Percentiles rank a stretch among this genome's conserved stretches.
Conservation (phyloP, 1,140 invertebrate species). For the Streblospio benedicti region DNA sequence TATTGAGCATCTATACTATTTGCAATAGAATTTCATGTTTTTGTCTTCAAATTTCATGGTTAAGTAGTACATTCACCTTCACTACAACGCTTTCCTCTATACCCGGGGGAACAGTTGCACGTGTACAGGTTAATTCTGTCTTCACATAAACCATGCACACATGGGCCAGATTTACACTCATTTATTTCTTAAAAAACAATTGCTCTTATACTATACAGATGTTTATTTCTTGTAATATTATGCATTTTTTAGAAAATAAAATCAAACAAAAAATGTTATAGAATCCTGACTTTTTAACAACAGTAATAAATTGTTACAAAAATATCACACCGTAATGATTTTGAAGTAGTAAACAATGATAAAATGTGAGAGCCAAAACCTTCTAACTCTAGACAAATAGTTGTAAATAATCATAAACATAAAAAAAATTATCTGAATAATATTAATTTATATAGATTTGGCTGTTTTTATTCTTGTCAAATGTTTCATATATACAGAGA, state of each 20-base stretch:
- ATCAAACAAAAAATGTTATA: neutral
- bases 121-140: neutral
- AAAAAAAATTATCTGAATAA: too few relatives aligned
- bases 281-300: neutral
- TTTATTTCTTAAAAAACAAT: neutral
- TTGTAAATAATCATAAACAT: too few relatives aligned
- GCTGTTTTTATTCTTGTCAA: too few relatives aligned
- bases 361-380: too few relatives aligned
- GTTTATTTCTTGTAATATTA: neutral
- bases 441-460: too few relatives aligned
- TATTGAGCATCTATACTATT: too few relatives aligned
- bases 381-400: too few relatives aligned
- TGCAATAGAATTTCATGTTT: too few relatives aligned
- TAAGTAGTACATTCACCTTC: neutral
- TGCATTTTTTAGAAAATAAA: neutral
- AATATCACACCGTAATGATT: neutral
- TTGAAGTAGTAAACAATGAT: neutral
- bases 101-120: neutral
- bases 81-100: neutral
- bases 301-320: neutral
- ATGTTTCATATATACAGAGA: too few relatives aligned
- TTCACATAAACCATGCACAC: neutral
- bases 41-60: too few relatives aligned
- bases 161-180: neutral
- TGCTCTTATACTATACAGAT: neutral